Percentiles rank a stretch among this genome's conserved stretches.
phyloP scores from a whole-genome alignment of 2,113 vertebrate species.

The Myiagra hebetior region DNA sequence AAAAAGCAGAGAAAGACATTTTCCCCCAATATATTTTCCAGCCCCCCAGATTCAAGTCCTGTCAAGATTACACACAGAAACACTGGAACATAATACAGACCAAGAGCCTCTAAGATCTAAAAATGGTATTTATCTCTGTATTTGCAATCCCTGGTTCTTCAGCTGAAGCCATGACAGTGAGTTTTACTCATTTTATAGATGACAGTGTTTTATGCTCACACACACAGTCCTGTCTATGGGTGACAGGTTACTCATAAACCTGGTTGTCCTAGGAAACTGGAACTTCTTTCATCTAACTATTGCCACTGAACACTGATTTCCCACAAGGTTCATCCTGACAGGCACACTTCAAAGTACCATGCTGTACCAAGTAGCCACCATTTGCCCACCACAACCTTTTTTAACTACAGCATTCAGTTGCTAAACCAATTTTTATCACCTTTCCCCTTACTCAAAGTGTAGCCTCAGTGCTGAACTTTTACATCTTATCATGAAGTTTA shows the following conservation, averaged over 20 bases:
- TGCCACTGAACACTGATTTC: not conserved
- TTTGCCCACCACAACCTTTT: not conserved
- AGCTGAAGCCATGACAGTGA: not conserved
- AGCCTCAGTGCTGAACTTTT: not conserved
- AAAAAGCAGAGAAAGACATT: not conserved
- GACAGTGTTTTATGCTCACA: not conserved
- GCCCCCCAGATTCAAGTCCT: not conserved
- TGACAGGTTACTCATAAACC: not conserved
- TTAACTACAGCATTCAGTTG: not conserved
- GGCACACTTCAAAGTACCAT: not conserved
- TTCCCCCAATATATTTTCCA: not conserved
- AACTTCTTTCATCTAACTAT: not conserved
- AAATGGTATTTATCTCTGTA: not conserved
- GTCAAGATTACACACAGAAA: not conserved
- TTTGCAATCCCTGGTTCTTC: not conserved
- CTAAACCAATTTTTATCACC: not conserved
- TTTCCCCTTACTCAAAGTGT: not conserved
- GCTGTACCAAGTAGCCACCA: not conserved
- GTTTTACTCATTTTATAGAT: not conserved
- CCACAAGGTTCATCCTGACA: not conserved
- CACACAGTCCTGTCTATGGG: not conserved
- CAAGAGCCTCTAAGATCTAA: not conserved
- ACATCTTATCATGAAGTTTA: not conserved
- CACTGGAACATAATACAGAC: not conserved
- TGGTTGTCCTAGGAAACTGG: not conserved